Conservation (phyloP, 2,888 invertebrate genomes). For the Xylocampa areola region DNA sequence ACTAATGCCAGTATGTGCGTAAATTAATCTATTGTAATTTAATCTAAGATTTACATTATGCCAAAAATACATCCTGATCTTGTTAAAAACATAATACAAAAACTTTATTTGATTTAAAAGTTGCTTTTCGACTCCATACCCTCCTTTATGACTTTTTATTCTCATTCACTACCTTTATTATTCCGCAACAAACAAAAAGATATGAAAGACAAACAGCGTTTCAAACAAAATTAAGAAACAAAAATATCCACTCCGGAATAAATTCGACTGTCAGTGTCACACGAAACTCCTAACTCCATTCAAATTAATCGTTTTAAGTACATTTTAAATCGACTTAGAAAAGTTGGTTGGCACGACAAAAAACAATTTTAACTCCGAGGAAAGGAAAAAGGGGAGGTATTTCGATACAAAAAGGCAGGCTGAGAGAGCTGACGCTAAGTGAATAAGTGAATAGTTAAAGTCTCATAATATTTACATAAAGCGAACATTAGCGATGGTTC, state of each 20-base stretch:
- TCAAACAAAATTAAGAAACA: conserved; percentile 62
- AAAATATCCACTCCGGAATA: conserved; percentile 58
- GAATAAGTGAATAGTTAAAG: conserved; percentile 89
- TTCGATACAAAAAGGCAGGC: conserved; percentile 82
- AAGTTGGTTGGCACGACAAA: conserved; percentile 70
- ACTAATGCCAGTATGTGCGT: no score
- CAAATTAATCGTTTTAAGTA: conserved; percentile 76
- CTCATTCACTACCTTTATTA: conserved; percentile 54
- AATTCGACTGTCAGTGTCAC: conserved; percentile 70
- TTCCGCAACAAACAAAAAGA: conserved; percentile 53
- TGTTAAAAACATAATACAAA: conserved; percentile 35
- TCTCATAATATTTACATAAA: conserved; percentile 89
- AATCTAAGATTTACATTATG: no score
- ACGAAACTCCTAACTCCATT: conserved; percentile 68
- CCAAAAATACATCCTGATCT: conserved; percentile 21
- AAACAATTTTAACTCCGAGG: conserved; percentile 68
- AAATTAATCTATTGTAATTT: no score
- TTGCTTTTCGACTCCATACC: conserved; percentile 43
- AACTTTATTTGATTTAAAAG: conserved; percentile 52
- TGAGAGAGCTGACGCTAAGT: conserved; percentile 83
- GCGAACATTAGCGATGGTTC: conserved; percentile 82
- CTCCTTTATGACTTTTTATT: conserved; percentile 45
- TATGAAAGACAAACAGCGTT: conserved; percentile 55
- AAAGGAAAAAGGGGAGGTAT: conserved; percentile 72
- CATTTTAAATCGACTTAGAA: conserved; percentile 76